Conservation (phyloP, 2,797 vertebrate genomes). For the Danio tinwini region DNA sequence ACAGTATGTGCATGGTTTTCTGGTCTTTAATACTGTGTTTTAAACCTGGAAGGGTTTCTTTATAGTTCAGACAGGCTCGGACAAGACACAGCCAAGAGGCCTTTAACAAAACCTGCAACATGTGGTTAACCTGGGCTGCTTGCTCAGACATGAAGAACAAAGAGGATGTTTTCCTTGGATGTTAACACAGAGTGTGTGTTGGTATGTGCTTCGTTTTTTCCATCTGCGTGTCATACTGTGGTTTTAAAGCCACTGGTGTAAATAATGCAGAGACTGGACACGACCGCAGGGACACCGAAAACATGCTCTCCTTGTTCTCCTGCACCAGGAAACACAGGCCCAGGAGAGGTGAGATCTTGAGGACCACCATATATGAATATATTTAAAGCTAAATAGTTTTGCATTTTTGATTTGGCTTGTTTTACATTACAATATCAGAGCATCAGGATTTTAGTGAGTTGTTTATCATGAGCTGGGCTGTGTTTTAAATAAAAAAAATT, state of each 20-base stretch:
- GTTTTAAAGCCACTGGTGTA: conserved; percentile 36
- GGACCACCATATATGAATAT: not conserved
- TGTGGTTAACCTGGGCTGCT: conserved; percentile 44
- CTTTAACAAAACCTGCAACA: conserved; percentile 34
- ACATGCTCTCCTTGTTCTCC: conserved; percentile 43
- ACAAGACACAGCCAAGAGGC: conserved; percentile 32
- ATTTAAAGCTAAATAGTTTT: not conserved
- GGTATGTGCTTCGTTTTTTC: conserved; percentile 8
- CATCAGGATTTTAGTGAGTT: not conserved
- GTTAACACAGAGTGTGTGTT: conserved; percentile 18
- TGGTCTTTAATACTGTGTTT: not conserved
- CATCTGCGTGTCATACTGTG: not conserved
- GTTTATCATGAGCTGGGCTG: too few relatives aligned
- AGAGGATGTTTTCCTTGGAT: conserved; percentile 25
- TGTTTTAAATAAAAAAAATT: too few relatives aligned
- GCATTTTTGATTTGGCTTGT: not conserved
- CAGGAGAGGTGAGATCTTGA: conserved; percentile 30
- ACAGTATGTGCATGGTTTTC: not conserved
- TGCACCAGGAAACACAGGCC: conserved; percentile 29
- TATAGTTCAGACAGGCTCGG: conserved; percentile 48
- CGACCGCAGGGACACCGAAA: not conserved
- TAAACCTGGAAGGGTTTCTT: not conserved
- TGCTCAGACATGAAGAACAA: conserved; percentile 54
- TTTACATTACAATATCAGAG: not conserved
- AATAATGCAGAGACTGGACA: conserved; percentile 45